Percentiles rank a stretch among this genome's conserved stretches.
Evolutionary conservation across 2,113 vertebrate species (phyloP).

Genomic region (Phoxinus phoxinus): DNA sequence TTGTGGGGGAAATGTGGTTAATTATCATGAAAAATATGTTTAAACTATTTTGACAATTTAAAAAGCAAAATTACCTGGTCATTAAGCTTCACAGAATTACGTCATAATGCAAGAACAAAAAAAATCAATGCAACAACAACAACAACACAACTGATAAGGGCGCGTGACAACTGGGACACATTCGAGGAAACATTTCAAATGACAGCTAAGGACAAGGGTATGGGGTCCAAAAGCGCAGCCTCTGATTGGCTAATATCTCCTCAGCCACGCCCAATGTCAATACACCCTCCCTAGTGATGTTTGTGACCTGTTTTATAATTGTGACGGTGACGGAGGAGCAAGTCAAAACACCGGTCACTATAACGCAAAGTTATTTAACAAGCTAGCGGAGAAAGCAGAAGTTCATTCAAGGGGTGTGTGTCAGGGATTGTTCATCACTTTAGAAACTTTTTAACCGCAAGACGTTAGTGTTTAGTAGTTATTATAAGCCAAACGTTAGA

Average conservation of each 20-base stretch:
- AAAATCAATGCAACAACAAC: background rate
- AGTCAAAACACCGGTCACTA: slow-evolving; percentile 14
- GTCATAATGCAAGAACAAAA: background rate
- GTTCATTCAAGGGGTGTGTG: background rate
- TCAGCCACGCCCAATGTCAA: slow-evolving; percentile 2
- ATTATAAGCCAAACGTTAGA: background rate
- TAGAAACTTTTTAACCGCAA: background rate
- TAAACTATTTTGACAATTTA: background rate
- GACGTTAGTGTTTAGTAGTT: background rate
- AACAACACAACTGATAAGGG: background rate
- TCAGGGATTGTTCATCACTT: background rate
- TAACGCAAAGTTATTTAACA: background rate
- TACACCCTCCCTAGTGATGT: background rate
- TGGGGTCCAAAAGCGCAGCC: background rate
- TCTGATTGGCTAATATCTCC: slow-evolving; percentile 9
- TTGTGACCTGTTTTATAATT: background rate
- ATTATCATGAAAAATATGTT: background rate
- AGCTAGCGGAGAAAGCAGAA: background rate
- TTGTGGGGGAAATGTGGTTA: too few relatives aligned
- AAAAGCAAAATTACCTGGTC: background rate
- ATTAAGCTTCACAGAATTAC: background rate
- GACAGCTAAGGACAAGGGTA: slow-evolving; percentile 9
- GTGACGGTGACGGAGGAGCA: background rate
- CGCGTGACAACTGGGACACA: background rate
- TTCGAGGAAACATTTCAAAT: slow-evolving; percentile 41